Evolutionary conservation across 2,888 invertebrate species (phyloP).

Genomic region (Cephalotes varians): DNA sequence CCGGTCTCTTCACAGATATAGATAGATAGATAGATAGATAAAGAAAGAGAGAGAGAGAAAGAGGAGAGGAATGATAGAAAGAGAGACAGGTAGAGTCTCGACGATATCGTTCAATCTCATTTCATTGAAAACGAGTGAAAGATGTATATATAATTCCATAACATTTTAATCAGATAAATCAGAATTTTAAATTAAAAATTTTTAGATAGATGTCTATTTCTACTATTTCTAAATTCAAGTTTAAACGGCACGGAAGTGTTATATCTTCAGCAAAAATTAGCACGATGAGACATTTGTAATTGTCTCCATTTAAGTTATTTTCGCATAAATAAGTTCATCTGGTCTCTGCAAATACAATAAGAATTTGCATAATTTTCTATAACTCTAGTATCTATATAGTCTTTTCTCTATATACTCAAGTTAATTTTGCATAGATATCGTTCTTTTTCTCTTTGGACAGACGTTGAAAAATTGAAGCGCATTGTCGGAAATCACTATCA

Average conservation of each 20-base stretch:
- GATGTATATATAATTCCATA: not conserved
- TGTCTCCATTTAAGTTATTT: not conserved
- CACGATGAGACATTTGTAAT: not conserved
- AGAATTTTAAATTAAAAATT: constrained; percentile 12
- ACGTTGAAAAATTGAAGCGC: constrained; percentile 24
- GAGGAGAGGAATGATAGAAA: not conserved
- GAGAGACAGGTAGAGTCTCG: not conserved
- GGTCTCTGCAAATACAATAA: not conserved
- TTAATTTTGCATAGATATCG: not conserved
- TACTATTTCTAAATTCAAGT: not conserved
- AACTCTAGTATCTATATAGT: not conserved
- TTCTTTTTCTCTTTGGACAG: not conserved
- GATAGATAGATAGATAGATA: constrained; percentile 17
- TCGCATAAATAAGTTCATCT: not conserved
- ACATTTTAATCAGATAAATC: not conserved
- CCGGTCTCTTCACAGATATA: constrained; percentile 47
- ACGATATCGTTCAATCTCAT: constrained; percentile 6
- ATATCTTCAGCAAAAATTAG: not conserved
- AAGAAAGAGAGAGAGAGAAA: not conserved
- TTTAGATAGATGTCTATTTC: not conserved
- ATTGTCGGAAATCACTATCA: constrained; percentile 45
- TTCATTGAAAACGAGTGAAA: not conserved
- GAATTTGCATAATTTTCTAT: not conserved
- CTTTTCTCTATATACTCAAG: not conserved
- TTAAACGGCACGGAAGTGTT: not conserved